phyloP scores from a whole-genome alignment of 92 coral and sea anemone genomes.

The Zoanthus solanderi region DNA sequence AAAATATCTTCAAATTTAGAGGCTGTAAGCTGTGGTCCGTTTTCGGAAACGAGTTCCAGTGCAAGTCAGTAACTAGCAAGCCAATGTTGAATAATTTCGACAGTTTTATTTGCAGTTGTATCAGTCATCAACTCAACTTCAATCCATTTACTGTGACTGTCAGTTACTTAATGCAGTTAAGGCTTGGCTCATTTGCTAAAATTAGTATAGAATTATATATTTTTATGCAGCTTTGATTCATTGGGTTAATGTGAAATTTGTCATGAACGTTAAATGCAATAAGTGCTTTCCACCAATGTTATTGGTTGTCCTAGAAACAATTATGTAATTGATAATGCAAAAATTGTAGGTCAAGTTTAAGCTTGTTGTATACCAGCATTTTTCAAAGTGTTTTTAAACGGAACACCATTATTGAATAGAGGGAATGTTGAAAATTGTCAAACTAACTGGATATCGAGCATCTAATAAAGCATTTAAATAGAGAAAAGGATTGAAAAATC shows the following conservation, averaged over 20 bases:
- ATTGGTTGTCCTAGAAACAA: background rate
- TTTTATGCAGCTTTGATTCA: background rate
- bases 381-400: background rate
- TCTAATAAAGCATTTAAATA: slow-evolving; percentile 2
- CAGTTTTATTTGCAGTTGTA: too few relatives aligned
- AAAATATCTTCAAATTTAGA: too few relatives aligned
- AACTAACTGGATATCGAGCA: slow-evolving; percentile 27
- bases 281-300: background rate
- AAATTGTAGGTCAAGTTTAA: background rate
- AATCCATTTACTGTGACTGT: too few relatives aligned
- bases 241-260: background rate
- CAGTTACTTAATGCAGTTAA: background rate
- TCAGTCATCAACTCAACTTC: too few relatives aligned
- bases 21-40: too few relatives aligned
- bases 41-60: too few relatives aligned
- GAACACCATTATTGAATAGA: background rate
- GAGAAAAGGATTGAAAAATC: slow-evolving; percentile 15
- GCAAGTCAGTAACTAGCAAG: too few relatives aligned
- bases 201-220: background rate
- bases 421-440: background rate
- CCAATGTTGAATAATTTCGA: too few relatives aligned
- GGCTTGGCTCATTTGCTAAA: background rate
- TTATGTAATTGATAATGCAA: background rate
- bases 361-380: slow-evolving; percentile 4
- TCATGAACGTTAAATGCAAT: background rate